These are phyloP conservation scores for Sus scrofa DNA, from an alignment of 2,113 vertebrate species.

Conservation along the genomic window DNA sequence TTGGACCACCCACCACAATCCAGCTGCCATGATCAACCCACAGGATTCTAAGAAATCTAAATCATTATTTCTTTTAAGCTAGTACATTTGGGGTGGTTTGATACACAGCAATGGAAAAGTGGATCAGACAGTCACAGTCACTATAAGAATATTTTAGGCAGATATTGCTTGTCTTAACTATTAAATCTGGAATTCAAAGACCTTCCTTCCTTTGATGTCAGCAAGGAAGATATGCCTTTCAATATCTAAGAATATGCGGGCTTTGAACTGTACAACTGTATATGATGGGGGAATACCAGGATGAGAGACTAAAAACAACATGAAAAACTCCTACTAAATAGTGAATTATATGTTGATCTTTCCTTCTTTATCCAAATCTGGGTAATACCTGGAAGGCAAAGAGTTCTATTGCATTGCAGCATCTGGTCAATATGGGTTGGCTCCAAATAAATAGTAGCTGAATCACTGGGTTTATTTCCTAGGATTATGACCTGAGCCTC, in stretches of 20 bases:
- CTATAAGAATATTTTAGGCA: not conserved
- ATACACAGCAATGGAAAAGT: not conserved
- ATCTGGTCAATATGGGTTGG: not conserved
- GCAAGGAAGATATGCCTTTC: not conserved
- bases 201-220: slow-evolving; percentile 13
- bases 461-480: not conserved
- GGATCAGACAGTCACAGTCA: not conserved
- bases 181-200: slow-evolving; percentile 18
- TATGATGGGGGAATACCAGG: not conserved
- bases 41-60: not conserved
- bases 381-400: not conserved
- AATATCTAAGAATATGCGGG: not conserved
- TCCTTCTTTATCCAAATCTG: not conserved
- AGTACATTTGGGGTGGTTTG: not conserved
- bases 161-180: not conserved
- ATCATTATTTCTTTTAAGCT: not conserved
- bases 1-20: not conserved
- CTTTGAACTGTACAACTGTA: not conserved
- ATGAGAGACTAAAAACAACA: not conserved
- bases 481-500: not conserved
- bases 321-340: slow-evolving; percentile 22
- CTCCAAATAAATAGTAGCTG: not conserved
- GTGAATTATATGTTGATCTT: not conserved
- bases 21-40: not conserved
- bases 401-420: not conserved